These are phyloP conservation scores for Drosophila pegasa DNA, from an alignment of 2,888 invertebrate genomes.

Conservation along the genomic window DNA sequence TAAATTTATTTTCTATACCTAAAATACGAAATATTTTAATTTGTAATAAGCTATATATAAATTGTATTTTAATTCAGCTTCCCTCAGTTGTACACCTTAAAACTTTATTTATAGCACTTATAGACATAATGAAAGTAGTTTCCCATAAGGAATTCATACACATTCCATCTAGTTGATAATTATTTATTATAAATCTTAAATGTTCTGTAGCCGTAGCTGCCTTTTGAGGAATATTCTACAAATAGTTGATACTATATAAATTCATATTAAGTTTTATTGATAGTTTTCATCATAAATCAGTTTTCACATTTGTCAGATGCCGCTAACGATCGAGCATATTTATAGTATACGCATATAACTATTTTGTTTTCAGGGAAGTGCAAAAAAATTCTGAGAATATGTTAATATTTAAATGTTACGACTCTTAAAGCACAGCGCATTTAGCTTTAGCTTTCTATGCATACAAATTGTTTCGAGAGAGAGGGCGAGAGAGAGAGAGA, in stretches of 20 bases:
- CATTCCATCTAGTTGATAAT: not conserved
- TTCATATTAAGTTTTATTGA: slow-evolving; percentile 3
- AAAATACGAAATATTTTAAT: no score
- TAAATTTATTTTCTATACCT: no score
- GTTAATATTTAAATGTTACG: slow-evolving; percentile 42
- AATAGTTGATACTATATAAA: not conserved
- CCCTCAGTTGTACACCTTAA: not conserved
- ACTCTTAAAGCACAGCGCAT: slow-evolving; percentile 44
- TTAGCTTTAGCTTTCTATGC: slow-evolving; percentile 54
- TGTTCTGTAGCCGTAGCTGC: not conserved
- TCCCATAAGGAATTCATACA: not conserved
- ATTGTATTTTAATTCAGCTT: not conserved
- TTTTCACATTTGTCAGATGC: not conserved
- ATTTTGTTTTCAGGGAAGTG: slow-evolving; percentile 31
- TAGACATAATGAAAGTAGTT: not conserved
- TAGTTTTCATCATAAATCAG: slow-evolving; percentile 5
- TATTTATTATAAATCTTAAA: not conserved
- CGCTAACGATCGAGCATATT: slow-evolving; percentile 1
- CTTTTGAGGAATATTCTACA: slow-evolving; percentile 5
- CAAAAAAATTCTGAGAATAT: slow-evolving; percentile 38
- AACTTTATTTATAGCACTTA: not conserved
- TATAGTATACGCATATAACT: slow-evolving; percentile 5
- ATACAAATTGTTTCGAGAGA: slow-evolving; percentile 60
- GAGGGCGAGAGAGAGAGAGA: no score
- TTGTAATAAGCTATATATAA: not conserved